Conservation (phyloP, 2,888 invertebrate genomes). For the Phengaris arion region DNA sequence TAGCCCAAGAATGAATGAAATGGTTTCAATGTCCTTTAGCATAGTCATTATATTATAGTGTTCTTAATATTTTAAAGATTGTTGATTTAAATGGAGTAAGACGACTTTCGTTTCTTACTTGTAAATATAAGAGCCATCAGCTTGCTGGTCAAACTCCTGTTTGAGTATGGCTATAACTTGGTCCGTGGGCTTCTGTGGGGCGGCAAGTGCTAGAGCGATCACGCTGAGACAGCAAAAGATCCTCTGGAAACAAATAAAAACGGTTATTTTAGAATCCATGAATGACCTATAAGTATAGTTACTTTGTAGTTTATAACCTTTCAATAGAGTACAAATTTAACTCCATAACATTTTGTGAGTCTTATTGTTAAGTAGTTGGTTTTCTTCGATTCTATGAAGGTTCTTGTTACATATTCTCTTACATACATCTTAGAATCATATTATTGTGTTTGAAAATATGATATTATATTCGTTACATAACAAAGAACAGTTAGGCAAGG, state of each 20-base stretch:
- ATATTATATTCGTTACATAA: conserved; percentile 2
- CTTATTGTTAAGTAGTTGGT: too few relatives aligned
- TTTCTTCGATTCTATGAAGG: too few relatives aligned
- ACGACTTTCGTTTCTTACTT: conserved; percentile 64
- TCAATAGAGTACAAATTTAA: too few relatives aligned
- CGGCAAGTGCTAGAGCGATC: conserved; percentile 59
- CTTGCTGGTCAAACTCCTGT: conserved; percentile 85
- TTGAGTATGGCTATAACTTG: conserved; percentile 83
- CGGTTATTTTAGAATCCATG: not conserved
- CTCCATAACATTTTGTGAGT: too few relatives aligned
- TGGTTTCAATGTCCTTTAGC: too few relatives aligned
- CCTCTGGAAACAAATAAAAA: conserved; percentile 54
- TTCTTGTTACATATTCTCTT: not conserved
- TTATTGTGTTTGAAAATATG: not conserved
- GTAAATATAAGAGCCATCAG: conserved; percentile 86
- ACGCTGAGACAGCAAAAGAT: conserved; percentile 56
- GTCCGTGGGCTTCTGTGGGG: conserved; percentile 79
- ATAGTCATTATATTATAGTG: too few relatives aligned
- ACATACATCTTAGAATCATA: not conserved
- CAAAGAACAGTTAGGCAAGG: conserved; percentile 54
- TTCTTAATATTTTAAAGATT: too few relatives aligned
- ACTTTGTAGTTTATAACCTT: too few relatives aligned
- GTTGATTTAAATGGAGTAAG: not conserved
- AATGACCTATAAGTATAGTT: too few relatives aligned
- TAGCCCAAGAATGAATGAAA: too few relatives aligned